phyloP scores from a whole-genome alignment of 2,113 vertebrate species.

The Callipepla squamata region DNA sequence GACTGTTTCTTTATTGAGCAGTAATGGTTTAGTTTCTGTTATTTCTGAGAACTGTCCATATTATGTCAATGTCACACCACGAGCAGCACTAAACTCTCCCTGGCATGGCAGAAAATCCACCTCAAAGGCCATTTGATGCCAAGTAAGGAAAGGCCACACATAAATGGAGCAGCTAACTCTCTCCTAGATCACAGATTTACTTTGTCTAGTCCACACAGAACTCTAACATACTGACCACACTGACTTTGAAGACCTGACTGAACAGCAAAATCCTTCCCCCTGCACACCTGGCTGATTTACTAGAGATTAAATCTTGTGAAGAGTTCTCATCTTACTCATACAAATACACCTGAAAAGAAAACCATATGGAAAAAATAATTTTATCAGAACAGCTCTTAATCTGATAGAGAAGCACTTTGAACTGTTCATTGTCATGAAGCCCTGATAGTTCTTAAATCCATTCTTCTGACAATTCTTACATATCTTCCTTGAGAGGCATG shows the following conservation, averaged over 20 bases:
- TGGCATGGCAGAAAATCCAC: not conserved
- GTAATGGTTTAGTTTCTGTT: not conserved
- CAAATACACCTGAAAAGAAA: not conserved
- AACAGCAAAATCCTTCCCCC: not conserved
- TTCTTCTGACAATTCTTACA: not conserved
- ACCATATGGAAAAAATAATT: not conserved
- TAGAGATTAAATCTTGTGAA: not conserved
- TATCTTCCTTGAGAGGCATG: not conserved
- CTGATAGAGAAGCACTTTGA: not conserved
- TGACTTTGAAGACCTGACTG: not conserved
- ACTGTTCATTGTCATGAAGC: not conserved
- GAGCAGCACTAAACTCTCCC: not conserved
- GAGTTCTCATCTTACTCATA: not conserved
- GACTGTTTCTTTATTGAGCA: not conserved
- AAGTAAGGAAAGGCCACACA: rapidly evolving
- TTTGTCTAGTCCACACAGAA: not conserved
- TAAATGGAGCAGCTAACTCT: not conserved
- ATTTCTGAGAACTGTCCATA: not conserved
- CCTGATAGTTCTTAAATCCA: not conserved
- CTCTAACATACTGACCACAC: not conserved
- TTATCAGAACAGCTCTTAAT: not conserved
- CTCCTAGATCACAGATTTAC: not conserved
- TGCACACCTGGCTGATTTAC: not conserved
- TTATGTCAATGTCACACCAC: not conserved
- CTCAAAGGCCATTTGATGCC: not conserved